These are phyloP conservation scores for Buceros bicornis DNA, from an alignment of 2,797 vertebrate genomes.

Conservation along the genomic window DNA sequence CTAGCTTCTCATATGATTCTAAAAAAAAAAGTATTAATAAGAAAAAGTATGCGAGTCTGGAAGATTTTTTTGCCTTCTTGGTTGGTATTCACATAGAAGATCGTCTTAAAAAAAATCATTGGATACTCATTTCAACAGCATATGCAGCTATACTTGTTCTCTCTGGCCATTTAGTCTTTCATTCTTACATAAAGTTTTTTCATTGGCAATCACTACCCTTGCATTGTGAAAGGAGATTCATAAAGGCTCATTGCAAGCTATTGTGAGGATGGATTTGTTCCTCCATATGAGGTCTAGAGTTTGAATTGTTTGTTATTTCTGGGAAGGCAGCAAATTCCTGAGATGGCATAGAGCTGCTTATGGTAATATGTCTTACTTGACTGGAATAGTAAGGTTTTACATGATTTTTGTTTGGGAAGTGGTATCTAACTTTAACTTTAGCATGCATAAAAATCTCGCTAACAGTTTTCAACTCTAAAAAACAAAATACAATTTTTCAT, in stretches of 20 bases:
- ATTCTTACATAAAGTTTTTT: conserved; percentile 46
- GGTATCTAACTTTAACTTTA: neutral
- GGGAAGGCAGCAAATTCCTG: conserved; percentile 29
- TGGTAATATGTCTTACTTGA: conserved; percentile 1
- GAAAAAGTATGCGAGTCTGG: conserved; percentile 41
- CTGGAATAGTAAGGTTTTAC: conserved; percentile 26
- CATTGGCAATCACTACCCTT: conserved; percentile 43
- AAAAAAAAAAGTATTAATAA: conserved; percentile 6
- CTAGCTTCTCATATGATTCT: neutral
- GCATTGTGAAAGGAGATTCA: conserved; percentile 32
- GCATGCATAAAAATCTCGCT: neutral
- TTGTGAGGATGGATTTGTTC: conserved; percentile 64
- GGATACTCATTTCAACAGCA: conserved; percentile 28
- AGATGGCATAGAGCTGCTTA: neutral
- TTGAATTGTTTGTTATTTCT: conserved; percentile 65
- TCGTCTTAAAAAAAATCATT: conserved; percentile 24
- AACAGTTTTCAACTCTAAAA: neutral
- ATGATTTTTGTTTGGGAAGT: neutral
- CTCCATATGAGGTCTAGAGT: conserved; percentile 39
- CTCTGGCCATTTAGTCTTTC: conserved; percentile 1
- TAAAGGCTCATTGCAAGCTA: conserved; percentile 57
- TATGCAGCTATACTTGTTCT: conserved; percentile 25
- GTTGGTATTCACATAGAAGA: conserved; percentile 58
- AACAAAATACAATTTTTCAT: neutral
- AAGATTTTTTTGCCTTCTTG: conserved; percentile 57